Conservation (phyloP, 2,888 invertebrate species). For the Mamestra brassicae region DNA sequence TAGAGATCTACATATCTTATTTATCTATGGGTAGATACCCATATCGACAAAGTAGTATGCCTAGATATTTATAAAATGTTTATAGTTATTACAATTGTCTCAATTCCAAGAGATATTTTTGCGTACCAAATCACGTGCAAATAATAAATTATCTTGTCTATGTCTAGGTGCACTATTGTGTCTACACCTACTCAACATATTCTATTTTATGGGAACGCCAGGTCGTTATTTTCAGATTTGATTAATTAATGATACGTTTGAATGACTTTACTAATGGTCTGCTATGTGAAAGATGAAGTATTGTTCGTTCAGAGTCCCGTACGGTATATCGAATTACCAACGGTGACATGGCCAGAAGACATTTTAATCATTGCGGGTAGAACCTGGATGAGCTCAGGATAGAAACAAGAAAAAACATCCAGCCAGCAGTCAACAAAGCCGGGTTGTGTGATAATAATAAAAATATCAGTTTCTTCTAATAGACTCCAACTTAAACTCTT, state of each 20-base stretch:
- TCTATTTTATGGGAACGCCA: slow-evolving; percentile 9
- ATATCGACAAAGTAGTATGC: neutral
- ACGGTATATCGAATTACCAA: too few relatives aligned
- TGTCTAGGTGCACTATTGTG: neutral
- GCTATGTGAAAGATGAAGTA: neutral
- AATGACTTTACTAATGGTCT: neutral
- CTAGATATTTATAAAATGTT: slow-evolving; percentile 11
- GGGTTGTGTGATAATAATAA: too few relatives aligned
- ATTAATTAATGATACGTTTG: slow-evolving; percentile 10
- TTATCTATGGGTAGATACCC: neutral
- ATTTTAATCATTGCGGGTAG: too few relatives aligned
- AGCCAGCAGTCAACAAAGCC: too few relatives aligned
- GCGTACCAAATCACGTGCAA: slow-evolving; percentile 27
- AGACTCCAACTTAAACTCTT: too few relatives aligned
- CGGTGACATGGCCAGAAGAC: too few relatives aligned
- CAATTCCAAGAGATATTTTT: slow-evolving; percentile 44
- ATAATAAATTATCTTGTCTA: slow-evolving; percentile 34
- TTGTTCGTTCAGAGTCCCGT: too few relatives aligned
- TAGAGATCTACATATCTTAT: too few relatives aligned
- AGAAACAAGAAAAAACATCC: too few relatives aligned
- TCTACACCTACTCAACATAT: slow-evolving; percentile 18
- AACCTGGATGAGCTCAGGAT: too few relatives aligned
- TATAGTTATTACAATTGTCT: slow-evolving; percentile 39
- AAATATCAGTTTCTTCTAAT: too few relatives aligned
- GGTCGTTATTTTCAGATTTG: slow-evolving; percentile 32